A percentile compares a stretch with the other conserved stretches of the same genome.
These are phyloP conservation scores for Notolepis coatsorum DNA, from an alignment of 2,797 vertebrate species.

Conservation along the genomic window DNA sequence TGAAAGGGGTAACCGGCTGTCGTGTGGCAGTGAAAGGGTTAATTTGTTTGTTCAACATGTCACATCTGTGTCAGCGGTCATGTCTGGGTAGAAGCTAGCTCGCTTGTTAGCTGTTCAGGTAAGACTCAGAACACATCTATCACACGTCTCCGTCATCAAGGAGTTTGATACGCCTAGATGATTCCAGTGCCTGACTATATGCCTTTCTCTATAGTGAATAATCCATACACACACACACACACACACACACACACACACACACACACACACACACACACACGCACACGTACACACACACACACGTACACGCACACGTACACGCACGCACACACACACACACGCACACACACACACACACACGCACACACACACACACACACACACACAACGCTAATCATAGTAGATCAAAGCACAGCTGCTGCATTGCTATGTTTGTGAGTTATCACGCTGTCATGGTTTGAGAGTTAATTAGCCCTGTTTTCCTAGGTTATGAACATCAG, in stretches of 20 bases:
- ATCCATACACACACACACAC: conserved; percentile 45
- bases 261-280: conserved; percentile 18
- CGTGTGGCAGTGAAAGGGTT: too few species aligned
- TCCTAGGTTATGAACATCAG: conserved; percentile 23
- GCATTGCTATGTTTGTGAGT: conserved; percentile 25
- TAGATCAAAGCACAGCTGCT: conserved; percentile 73
- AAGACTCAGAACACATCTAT: too few species aligned
- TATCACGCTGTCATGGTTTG: conserved; percentile 31
- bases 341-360: conserved; percentile 19
- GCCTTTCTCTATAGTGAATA: too few species aligned
- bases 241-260: conserved; percentile 23
- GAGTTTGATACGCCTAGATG: too few species aligned
- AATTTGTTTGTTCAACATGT: too few species aligned
- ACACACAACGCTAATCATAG: conserved; percentile 44
- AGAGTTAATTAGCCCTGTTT: conserved; percentile 41
- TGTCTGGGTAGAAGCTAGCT: too few species aligned
- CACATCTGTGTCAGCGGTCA: too few species aligned
- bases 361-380: conserved; percentile 49
- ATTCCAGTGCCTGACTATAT: too few species aligned
- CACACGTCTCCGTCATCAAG: too few species aligned
- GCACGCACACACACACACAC: conserved; percentile 20
- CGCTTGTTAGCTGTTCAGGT: too few species aligned
- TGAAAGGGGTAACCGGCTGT: too few species aligned
- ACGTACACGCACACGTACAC: conserved; percentile 59
- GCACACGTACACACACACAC: conserved; percentile 58